Base-by-base conservation (phyloP, 2,113 vertebrate genomes). In the Scolopax mira region DNA sequence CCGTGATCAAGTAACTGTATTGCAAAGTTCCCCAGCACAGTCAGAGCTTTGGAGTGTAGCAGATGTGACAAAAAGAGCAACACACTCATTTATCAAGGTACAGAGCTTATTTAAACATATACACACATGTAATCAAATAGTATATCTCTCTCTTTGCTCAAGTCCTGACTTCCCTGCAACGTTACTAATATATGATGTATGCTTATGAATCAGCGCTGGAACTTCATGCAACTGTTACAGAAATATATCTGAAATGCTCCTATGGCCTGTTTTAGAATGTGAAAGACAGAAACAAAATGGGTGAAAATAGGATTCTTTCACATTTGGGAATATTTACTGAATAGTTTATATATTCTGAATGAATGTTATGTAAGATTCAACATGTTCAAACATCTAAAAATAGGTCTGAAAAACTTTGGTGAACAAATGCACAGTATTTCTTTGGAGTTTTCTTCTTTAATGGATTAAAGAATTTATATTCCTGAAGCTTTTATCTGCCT, bases 341-440 rank as follows among this genome's bases (percentile, higher is more conserved):
- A 94, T 88, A 96, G 81, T 96, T 96, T 94, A 95, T 95, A 93
- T 92, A 97, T 95, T 94, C 96, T 89, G 85, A 96, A 95, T 89
- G 83, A 96, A 88, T 81, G 91, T 98, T 98, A 97, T 87, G 44
- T 97, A 97, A 98, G 88, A 96, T 73, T 86, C 97, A 97, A 95
- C 95, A 96, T 97, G 96, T 94, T 97, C 95, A 91, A 95, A 85
- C 5, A 17, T 62, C 95, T 97, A 96, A 96, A 98, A 98, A 97
- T 96, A 98, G 93, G 37, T 15, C 73, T 90, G 90, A 89, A 94
- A 94, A 93, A 89, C 67, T 84, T 93, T 62, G 54, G 78, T 58
- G 71, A 96, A 70, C 25, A 93, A 96, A 95, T 91, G 73, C 65
- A 69, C 54, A 73, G 11, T 73, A 77, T 64, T 88, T 73, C 73